Percentiles rank a stretch among this genome's conserved stretches.
These are phyloP conservation scores for Cirrhinus mrigala DNA, from an alignment of 2,797 vertebrate genomes.

Conservation along the genomic window DNA sequence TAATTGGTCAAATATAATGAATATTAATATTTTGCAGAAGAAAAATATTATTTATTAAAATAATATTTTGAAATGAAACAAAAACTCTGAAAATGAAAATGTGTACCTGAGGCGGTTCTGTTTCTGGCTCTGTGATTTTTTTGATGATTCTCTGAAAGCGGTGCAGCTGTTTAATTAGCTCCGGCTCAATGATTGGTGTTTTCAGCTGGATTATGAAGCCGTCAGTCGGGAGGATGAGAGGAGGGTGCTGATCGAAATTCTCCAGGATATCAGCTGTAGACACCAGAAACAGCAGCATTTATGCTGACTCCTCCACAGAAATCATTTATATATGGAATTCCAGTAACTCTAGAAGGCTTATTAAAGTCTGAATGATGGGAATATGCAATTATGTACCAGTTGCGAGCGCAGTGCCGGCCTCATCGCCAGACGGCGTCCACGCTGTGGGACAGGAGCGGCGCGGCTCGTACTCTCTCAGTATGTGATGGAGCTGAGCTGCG, in stretches of 20 bases:
- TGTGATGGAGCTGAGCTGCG: conserved; percentile 81
- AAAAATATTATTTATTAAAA: neutral
- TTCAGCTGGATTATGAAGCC: conserved; percentile 74
- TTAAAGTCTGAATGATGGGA: neutral
- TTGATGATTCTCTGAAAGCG: conserved; percentile 66
- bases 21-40: neutral
- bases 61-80: neutral
- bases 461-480: conserved; percentile 79
- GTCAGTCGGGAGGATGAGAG: conserved; percentile 76
- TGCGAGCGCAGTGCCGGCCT: conserved; percentile 64
- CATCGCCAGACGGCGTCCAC: conserved; percentile 75
- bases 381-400: conserved; percentile 66
- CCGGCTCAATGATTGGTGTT: conserved; percentile 60
- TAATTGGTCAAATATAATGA: neutral
- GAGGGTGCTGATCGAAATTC: conserved; percentile 82
- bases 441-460: conserved; percentile 65
- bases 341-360: neutral
- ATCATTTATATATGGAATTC: neutral
- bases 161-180: conserved; percentile 69
- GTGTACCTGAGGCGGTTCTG: neutral
- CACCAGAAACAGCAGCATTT: neutral
- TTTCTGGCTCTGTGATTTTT: conserved; percentile 34
- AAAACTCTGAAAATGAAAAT: neutral
- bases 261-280: conserved; percentile 78
- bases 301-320: neutral